Evolutionary conservation across 1,140 invertebrate genomes (phyloP).

Genomic region (Parasteatoda tepidariorum): DNA sequence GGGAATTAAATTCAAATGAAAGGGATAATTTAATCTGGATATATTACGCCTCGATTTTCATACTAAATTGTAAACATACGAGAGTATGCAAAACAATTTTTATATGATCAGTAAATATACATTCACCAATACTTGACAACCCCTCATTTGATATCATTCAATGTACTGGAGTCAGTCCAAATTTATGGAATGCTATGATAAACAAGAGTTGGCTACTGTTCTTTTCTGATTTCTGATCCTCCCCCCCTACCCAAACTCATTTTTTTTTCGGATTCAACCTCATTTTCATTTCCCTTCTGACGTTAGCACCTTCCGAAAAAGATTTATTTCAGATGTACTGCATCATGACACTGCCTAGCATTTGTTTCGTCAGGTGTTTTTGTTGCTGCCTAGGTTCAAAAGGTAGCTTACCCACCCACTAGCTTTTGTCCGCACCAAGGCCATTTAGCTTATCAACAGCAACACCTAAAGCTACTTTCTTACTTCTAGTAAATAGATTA

Average conservation of each 20-base stretch:
- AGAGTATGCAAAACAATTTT: too few species aligned
- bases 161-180: conserved; percentile 46
- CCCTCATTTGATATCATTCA: conserved; percentile 1
- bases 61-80: too few species aligned
- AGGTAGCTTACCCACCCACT: neutral
- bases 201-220: conserved; percentile 57
- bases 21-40: too few species aligned
- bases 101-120: too few species aligned
- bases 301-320: neutral
- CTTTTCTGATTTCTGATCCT: conserved; percentile 28
- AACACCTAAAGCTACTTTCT: conserved; percentile 45
- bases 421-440: conserved; percentile 3
- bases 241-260: neutral
- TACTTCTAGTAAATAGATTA: conserved; percentile 21
- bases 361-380: conserved; percentile 35
- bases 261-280: neutral
- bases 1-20: too few species aligned
- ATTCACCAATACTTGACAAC: too few species aligned
- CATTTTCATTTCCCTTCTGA: neutral
- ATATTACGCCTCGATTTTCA: too few species aligned
- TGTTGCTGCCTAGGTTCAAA: neutral
- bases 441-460: conserved; percentile 55
- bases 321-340: conserved; percentile 44
- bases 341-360: conserved; percentile 20
- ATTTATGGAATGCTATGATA: conserved; percentile 55